These are phyloP conservation scores for Sparus aurata DNA, from an alignment of 2,797 vertebrate genomes.

Conservation along the genomic window DNA sequence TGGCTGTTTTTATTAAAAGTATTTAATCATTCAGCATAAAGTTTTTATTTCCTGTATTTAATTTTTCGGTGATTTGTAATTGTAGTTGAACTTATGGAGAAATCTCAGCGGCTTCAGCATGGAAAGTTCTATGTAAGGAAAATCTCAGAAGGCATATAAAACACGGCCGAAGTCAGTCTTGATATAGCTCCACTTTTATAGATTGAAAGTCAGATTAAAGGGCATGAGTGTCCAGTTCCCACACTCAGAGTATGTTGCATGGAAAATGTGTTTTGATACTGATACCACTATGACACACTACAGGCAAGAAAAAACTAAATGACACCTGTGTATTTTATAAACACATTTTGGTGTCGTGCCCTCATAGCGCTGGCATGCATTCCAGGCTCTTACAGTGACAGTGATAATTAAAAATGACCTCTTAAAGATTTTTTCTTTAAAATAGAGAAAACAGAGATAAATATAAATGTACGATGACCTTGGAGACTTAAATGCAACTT, in stretches of 20 bases:
- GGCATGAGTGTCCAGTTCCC: conserved; percentile 52
- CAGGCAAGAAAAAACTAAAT: conserved; percentile 47
- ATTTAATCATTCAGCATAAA: neutral
- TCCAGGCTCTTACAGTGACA: neutral
- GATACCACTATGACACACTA: conserved; percentile 54
- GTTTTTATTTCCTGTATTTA: conserved; percentile 2
- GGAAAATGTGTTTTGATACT: conserved; percentile 66
- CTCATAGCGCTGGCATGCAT: conserved; percentile 6
- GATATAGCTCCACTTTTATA: conserved; percentile 67
- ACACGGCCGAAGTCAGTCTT: conserved; percentile 41
- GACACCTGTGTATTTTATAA: conserved; percentile 68
- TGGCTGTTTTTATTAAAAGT: conserved; percentile 1
- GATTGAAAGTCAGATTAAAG: conserved; percentile 65
- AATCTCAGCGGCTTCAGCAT: neutral
- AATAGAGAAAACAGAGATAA: neutral
- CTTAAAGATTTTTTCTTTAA: neutral
- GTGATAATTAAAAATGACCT: neutral
- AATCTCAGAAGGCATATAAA: conserved; percentile 41
- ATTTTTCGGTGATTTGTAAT: conserved; percentile 15
- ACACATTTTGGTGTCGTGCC: conserved; percentile 38
- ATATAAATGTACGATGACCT: neutral
- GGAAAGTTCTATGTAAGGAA: conserved; percentile 38
- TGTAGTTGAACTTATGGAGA: conserved; percentile 19
- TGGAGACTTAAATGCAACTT: neutral
- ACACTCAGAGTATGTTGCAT: conserved; percentile 39